Evolutionary conservation across 2,797 vertebrate genomes (phyloP).

Genomic region (Pantherophis alleghaniensis): DNA sequence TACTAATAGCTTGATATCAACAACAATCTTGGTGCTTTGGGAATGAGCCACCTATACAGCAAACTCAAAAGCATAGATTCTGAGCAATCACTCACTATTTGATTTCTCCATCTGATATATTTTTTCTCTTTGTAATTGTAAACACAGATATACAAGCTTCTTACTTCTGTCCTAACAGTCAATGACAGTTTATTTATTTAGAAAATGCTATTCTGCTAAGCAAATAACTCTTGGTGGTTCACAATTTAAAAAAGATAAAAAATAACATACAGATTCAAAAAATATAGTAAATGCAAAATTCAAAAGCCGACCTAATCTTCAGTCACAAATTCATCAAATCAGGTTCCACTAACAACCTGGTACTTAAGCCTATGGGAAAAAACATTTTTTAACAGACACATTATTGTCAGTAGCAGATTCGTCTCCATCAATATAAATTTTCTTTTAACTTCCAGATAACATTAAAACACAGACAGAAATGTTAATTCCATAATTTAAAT

Average conservation of each 20-base stretch:
- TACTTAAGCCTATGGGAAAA: neutral
- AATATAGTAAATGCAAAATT: neutral
- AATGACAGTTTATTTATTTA: constrained; percentile 6
- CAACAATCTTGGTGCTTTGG: constrained; percentile 2
- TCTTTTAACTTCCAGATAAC: constrained; percentile 41
- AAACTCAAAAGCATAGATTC: constrained; percentile 24
- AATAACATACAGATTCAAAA: neutral
- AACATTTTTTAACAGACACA: neutral
- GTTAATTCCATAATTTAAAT: constrained; percentile 38
- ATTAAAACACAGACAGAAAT: constrained; percentile 41
- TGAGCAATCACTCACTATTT: constrained; percentile 13
- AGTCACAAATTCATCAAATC: neutral
- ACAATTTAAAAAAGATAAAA: neutral
- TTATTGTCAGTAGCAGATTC: constrained; percentile 25
- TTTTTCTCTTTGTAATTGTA: constrained; percentile 49
- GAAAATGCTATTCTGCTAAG: neutral
- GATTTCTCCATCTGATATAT: constrained; percentile 15
- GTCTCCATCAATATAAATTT: constrained; percentile 45
- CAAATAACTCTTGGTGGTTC: neutral
- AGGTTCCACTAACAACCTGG: neutral
- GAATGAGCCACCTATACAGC: constrained; percentile 17
- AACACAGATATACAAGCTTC: constrained; percentile 38
- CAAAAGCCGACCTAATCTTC: neutral
- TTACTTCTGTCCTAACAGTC: constrained; percentile 31
- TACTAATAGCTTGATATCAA: constrained; percentile 19